These are phyloP conservation scores for Cotesia typhae DNA, from an alignment of 1,140 invertebrate species.

Conservation along the genomic window DNA sequence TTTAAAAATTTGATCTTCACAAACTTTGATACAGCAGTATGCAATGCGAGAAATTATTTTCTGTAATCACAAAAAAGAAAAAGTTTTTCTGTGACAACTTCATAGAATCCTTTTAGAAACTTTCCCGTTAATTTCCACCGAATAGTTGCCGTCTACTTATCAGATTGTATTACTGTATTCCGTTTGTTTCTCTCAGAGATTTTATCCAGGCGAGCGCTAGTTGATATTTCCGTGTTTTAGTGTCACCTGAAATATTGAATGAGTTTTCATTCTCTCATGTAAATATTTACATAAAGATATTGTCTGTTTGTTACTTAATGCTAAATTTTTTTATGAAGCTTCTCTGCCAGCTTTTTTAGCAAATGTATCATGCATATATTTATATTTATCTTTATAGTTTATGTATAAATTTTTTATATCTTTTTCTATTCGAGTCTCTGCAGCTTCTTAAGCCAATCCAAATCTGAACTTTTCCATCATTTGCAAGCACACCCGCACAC, in stretches of 20 bases:
- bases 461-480: neutral
- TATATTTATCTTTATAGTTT: conserved; percentile 9
- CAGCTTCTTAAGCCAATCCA: neutral
- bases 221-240: too few relatives aligned
- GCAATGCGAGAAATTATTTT: too few relatives aligned
- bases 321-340: neutral
- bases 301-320: neutral
- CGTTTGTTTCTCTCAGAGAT: too few relatives aligned
- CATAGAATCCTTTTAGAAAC: neutral
- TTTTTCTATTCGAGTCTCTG: neutral
- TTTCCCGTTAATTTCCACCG: neutral
- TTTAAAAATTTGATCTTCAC: too few relatives aligned
- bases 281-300: neutral
- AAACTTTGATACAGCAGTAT: too few relatives aligned
- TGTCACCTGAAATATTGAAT: too few relatives aligned
- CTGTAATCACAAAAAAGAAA: too few relatives aligned
- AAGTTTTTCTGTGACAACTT: too few relatives aligned
- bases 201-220: too few relatives aligned
- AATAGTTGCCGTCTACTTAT: neutral
- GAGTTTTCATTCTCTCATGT: neutral
- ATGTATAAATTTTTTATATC: too few relatives aligned
- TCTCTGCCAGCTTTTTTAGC: neutral
- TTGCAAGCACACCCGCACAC: conserved; percentile 8
- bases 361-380: neutral
- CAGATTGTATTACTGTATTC: neutral